Base-by-base conservation (phyloP, 2,113 vertebrate species). In the Coptodon rendalli region DNA sequence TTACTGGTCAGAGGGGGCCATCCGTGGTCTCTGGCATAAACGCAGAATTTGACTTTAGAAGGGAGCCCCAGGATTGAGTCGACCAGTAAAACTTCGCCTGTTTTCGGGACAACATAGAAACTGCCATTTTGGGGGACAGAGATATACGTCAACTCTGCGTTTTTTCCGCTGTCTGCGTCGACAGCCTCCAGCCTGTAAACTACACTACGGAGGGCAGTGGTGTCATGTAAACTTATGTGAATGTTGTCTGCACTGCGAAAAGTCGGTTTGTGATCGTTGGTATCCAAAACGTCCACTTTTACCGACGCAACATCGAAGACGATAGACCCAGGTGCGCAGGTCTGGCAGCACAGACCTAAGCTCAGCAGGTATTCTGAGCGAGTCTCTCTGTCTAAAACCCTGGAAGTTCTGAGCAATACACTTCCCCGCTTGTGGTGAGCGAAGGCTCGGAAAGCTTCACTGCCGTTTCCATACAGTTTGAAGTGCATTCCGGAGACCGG, bases 31-130 rank as follows among this genome's bases (percentile, higher is more conserved):
- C 96, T 91, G 52, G 97, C 97, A 52, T 95, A 97, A 19, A 97
- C 94, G 12, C 83, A 92, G 83, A 98, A 95, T 50, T 81, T 90
- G 48, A 97, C 92, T 19, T 95, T 83, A 2, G 96, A 95, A 13
- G 94, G 94, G 16, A 96, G 86, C 76, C 97, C 96, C 19, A 98
- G 95, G 53, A 98, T 96, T 3, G 97, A 98, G 90, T 97, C 96
- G 12, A 98, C 96, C 78, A 98, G 94, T 80, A 98, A 76, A 81
- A 98, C 96, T 91, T 97, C 96, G 7, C 97, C 97, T 4, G 97
- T 98, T 95, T 97, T 97, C 36, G 97, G 97, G 53, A 97, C 97
- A 27, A 98, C 97, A 71, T 97, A 98, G 92, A 98, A 97, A 88
- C 96, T 96, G 66, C 95, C 94, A 90, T 97, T 97, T 87, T 84